phyloP scores from a whole-genome alignment of 2,797 vertebrate species.

The Anisognathus igniventris region DNA sequence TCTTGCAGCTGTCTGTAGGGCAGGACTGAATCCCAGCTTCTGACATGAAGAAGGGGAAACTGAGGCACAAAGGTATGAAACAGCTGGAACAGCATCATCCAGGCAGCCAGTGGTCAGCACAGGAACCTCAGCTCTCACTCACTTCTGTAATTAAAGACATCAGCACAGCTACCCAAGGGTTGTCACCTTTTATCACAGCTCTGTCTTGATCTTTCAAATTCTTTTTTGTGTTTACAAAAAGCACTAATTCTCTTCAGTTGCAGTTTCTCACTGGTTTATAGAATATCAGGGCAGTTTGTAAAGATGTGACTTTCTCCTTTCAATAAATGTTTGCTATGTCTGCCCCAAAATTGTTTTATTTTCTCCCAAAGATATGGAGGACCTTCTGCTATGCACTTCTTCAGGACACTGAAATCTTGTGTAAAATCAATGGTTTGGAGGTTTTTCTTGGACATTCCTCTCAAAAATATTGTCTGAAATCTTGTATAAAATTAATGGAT shows the following conservation, averaged over 20 bases:
- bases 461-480: neutral
- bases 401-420: neutral
- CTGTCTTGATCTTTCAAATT: neutral
- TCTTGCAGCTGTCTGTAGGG: neutral
- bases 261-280: neutral
- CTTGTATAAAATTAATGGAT: neutral
- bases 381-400: neutral
- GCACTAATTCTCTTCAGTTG: neutral
- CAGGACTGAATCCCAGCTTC: neutral
- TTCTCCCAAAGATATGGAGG: neutral
- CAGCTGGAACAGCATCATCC: neutral
- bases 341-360: neutral
- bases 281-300: neutral
- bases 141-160: neutral
- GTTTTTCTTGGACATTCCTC: neutral
- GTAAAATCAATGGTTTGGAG: neutral
- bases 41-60: neutral
- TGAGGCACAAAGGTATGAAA: neutral
- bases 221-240: neutral
- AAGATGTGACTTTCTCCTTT: neutral
- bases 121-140: neutral
- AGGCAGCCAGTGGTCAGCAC: neutral
- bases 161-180: neutral
- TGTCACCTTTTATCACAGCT: neutral
- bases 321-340: neutral